phyloP scores from a whole-genome alignment of 2,888 invertebrate species.

The Drosophila acutilabella region DNA sequence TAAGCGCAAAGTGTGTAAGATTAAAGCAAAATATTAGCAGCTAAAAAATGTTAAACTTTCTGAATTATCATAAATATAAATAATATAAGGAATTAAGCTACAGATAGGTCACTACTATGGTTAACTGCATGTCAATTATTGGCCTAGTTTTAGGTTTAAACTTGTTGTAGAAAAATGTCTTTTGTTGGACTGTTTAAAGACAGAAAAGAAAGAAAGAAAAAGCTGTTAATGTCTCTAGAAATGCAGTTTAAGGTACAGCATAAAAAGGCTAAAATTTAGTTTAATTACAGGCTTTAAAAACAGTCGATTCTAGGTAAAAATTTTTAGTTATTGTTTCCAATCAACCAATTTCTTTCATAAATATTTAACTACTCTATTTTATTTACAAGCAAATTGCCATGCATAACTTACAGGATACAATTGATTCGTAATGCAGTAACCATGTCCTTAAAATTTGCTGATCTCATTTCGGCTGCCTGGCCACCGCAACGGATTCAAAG shows the following conservation, averaged over 20 bases:
- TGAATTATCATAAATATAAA: constrained; percentile 4
- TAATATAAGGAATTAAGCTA: neutral
- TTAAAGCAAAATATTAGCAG: constrained; percentile 19
- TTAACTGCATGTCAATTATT: too few species aligned
- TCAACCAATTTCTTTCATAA: neutral
- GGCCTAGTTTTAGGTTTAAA: too few species aligned
- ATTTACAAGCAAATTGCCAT: constrained; percentile 15
- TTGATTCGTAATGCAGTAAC: constrained; percentile 34
- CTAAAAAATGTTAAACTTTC: constrained; percentile 10
- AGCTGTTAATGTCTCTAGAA: too few species aligned
- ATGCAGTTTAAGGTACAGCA: too few species aligned
- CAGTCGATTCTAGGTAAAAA: too few species aligned
- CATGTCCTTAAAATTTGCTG: constrained; percentile 25
- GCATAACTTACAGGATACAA: constrained; percentile 18
- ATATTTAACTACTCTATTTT: neutral
- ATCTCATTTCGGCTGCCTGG: constrained; percentile 20
- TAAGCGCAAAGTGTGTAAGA: neutral
- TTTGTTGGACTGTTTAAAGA: too few species aligned
- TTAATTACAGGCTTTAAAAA: too few species aligned
- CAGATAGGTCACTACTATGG: too few species aligned
- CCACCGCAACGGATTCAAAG: constrained; percentile 2
- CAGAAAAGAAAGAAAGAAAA: too few species aligned
- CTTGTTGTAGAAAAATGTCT: too few species aligned
- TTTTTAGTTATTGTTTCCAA: too few species aligned
- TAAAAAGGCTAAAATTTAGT: too few species aligned